Evolutionary conservation across 2,888 invertebrate genomes (phyloP).

Genomic region (Caenorhabditis sp.): DNA sequence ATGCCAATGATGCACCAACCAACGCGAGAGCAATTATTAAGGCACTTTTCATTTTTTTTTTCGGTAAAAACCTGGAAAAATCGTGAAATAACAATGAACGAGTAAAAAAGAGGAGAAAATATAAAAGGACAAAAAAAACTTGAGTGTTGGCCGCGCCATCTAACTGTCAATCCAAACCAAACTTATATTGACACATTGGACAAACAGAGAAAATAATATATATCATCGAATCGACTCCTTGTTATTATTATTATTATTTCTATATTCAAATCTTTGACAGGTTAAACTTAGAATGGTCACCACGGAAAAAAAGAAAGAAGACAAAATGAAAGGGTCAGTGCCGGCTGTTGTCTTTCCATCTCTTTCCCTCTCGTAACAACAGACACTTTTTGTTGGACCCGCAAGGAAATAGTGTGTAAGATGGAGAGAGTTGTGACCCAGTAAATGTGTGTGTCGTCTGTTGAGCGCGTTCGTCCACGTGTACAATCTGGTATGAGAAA

Average conservation of each 20-base stretch:
- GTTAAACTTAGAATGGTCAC: not conserved
- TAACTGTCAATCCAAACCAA: not conserved
- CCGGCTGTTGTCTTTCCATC: slow-evolving; percentile 23
- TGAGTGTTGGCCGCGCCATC: not conserved
- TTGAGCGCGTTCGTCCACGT: not conserved
- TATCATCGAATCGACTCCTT: not conserved
- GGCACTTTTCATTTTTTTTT: slow-evolving; percentile 26
- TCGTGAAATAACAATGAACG: slow-evolving; percentile 1
- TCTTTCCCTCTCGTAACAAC: not conserved
- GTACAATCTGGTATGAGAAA: not conserved
- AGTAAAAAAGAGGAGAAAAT: slow-evolving; percentile 10
- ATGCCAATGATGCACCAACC: slow-evolving; percentile 36
- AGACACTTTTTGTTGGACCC: not conserved
- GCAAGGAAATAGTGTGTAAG: not conserved
- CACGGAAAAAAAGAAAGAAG: not conserved
- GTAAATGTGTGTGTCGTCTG: not conserved
- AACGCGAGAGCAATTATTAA: slow-evolving; percentile 31
- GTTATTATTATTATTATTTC: not conserved
- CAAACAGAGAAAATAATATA: not conserved
- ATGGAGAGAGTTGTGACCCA: not conserved
- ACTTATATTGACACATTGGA: not conserved
- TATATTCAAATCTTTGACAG: not conserved
- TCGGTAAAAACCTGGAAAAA: not conserved
- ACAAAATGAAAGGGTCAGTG: slow-evolving; percentile 29
- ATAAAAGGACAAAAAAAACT: slow-evolving; percentile 5